phyloP scores from a whole-genome alignment of 2,797 vertebrate genomes.

The Tragelaphus eurycerus region DNA sequence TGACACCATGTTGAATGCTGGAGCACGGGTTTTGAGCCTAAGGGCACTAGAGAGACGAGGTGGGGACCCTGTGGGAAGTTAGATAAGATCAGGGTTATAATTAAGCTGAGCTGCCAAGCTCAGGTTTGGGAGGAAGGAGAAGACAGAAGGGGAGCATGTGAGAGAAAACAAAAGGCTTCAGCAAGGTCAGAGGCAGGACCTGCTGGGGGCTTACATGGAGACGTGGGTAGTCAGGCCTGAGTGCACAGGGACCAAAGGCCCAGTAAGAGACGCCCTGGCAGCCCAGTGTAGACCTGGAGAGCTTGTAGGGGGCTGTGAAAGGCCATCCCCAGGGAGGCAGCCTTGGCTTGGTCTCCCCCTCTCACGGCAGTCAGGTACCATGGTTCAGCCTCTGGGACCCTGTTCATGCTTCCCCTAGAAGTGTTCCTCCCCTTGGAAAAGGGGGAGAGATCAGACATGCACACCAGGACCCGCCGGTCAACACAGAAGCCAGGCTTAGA shows the following conservation, averaged over 20 bases:
- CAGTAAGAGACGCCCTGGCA: rapidly evolving
- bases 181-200: not conserved
- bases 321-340: not conserved
- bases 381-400: not conserved
- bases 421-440: not conserved
- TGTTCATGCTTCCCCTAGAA: not conserved
- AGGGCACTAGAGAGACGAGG: not conserved
- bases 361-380: not conserved
- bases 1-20: not conserved
- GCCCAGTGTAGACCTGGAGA: not conserved
- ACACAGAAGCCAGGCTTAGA: not conserved
- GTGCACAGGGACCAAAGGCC: not conserved
- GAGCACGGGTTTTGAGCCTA: not conserved
- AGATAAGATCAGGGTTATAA: not conserved
- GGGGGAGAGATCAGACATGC: not conserved
- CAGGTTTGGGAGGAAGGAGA: not conserved
- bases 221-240: not conserved
- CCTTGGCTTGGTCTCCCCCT: not conserved
- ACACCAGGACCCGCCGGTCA: not conserved
- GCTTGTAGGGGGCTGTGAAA: not conserved
- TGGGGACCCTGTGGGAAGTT: not conserved
- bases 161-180: not conserved
- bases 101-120: not conserved
- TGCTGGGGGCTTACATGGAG: rapidly evolving
- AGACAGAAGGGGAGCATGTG: not conserved